A percentile compares a stretch with the other conserved stretches of the same genome.
Evolutionary conservation across 2,888 invertebrate species (phyloP).

Genomic region (Sinelater perroti): DNA sequence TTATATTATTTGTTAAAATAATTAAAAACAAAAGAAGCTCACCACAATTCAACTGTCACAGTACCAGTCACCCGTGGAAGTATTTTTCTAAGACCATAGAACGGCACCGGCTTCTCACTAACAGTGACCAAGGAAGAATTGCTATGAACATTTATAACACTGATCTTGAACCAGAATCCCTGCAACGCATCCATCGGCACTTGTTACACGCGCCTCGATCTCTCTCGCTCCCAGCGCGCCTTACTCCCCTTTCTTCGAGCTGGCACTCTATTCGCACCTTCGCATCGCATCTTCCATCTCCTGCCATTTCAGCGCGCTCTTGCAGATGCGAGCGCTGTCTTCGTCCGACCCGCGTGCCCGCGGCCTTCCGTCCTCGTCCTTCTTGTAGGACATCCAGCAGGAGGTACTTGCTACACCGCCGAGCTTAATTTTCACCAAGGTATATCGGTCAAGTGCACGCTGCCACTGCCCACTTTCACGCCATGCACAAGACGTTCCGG

Average conservation of each 20-base stretch:
- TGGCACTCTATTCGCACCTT: conserved; percentile 13
- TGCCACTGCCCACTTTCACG: conserved; percentile 36
- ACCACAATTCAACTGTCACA: too few species aligned
- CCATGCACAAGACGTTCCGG: too few species aligned
- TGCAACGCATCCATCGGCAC: conserved; percentile 27
- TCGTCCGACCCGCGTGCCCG: background rate
- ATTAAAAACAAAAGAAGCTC: too few species aligned
- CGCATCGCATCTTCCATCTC: conserved; percentile 23
- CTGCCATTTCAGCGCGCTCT: conserved; percentile 27
- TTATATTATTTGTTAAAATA: too few species aligned
- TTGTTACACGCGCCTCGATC: conserved; percentile 15
- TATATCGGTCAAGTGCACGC: conserved; percentile 36
- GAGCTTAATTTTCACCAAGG: conserved; percentile 28
- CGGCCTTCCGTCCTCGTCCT: conserved; percentile 18
- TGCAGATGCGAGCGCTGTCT: conserved; percentile 18
- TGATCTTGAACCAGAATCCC: conserved; percentile 36
- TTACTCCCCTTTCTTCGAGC: background rate
- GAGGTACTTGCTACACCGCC: conserved; percentile 34
- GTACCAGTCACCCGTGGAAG: background rate
- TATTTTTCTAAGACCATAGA: conserved; percentile 16
- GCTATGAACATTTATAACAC: conserved; percentile 39
- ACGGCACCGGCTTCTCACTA: conserved; percentile 30
- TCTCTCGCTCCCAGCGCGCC: background rate
- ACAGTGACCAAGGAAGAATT: conserved; percentile 29
- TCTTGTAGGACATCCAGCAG: conserved; percentile 29